Evolutionary conservation across 2,113 vertebrate species (phyloP), one percentile per base, ranked within the genome.

Genomic region (Tichodroma muraria): DNA sequence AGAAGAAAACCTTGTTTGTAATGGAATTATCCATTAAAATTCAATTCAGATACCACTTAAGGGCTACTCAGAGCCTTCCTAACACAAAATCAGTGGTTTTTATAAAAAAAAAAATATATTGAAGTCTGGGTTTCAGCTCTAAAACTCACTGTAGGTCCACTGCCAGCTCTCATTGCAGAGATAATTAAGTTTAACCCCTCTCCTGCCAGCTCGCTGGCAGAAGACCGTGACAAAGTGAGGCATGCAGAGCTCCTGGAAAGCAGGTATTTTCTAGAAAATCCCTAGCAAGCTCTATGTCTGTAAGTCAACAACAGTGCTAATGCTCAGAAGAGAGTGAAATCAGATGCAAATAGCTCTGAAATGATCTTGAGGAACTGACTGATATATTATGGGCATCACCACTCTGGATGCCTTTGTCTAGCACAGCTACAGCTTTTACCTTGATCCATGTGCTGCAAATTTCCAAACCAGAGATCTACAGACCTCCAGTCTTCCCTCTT

Each of bases 1-100:
- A 96, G 85, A 88, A 76, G 87, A 89, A 96, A 95, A 93, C 78
- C 44, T 90, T 93, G 88, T 94, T 93, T 92, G 77, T 78, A 81
- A 77, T 86, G 69, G 87, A 95, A 91, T 94, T 95, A 96, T 42
- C 70, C 56, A 80, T 65, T 87, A 84, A 93, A 94, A 71, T 89
- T 96, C 88, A 92, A 75, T 73, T 88, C 90, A 86, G 94, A 96
- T 72, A 94, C 28, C 85, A 78, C 71, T 91, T 82, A 88, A 90
- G 53, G 65, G 40, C 60, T 86, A 93, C 37, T 69, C 77, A 87
- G 59, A 90, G 37, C n/a, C 73, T 85, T 86, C 61, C 49, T 42
- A 86, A 86, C 13, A 63, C 14, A 91, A 91, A 95, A 83, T 49
- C 8, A 83, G 68, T 24, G 38, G 0, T 0, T 42, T 88, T 76